These are phyloP conservation scores for Thereva unica DNA, from an alignment of 2,888 invertebrate genomes.

Conservation along the genomic window DNA sequence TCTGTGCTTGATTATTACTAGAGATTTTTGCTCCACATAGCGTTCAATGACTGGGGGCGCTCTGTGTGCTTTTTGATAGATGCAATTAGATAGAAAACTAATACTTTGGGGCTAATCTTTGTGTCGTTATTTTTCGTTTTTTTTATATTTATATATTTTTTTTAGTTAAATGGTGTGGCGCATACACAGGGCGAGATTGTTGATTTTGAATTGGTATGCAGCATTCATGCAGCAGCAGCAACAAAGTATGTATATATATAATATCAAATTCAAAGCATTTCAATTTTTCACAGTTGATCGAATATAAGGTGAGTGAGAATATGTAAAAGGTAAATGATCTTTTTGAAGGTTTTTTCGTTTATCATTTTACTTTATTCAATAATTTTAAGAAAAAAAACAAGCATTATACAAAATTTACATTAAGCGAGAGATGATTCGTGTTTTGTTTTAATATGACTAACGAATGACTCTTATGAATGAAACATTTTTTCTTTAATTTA, in stretches of 20 bases:
- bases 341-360: constrained; percentile 50
- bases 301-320: constrained; percentile 26
- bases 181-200: not conserved
- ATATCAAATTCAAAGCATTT: constrained; percentile 18
- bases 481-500: too few relatives aligned
- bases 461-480: too few relatives aligned
- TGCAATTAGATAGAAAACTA: not conserved
- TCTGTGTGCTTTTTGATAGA: not conserved
- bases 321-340: constrained; percentile 51
- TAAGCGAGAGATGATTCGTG: too few relatives aligned
- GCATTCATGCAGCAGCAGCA: too few relatives aligned
- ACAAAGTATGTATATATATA: constrained; percentile 13
- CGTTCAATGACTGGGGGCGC: constrained; percentile 5
- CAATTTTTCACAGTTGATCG: constrained; percentile 20
- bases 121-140: not conserved
- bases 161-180: too few relatives aligned
- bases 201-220: too few relatives aligned
- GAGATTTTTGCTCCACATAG: constrained; percentile 19
- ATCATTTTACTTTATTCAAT: constrained; percentile 47
- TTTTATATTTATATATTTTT: not conserved
- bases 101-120: not conserved
- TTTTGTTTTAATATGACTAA: too few relatives aligned
- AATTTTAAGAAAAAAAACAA: constrained; percentile 8
- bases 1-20: too few relatives aligned
- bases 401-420: not conserved